phyloP scores from a whole-genome alignment of 2,797 vertebrate genomes.

The Syngnathus acus region DNA sequence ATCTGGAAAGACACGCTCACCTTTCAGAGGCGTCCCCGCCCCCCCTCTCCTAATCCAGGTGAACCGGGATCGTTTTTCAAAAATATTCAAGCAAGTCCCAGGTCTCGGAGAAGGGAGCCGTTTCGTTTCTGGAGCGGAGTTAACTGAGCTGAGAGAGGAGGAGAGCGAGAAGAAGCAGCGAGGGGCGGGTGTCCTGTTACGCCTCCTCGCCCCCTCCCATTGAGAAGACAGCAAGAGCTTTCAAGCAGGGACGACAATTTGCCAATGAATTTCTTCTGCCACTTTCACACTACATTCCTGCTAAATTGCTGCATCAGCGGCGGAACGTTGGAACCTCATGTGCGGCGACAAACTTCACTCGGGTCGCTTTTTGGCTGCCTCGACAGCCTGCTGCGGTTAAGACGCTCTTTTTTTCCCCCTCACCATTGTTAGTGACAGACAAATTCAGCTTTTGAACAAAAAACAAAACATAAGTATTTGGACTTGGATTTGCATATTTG shows the following conservation, averaged over 20 bases:
- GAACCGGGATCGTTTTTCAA: neutral
- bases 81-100: slow-evolving; percentile 15
- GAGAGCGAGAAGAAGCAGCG: slow-evolving; percentile 55
- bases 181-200: slow-evolving; percentile 74
- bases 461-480: neutral
- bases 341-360: neutral
- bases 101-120: slow-evolving; percentile 50
- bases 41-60: neutral
- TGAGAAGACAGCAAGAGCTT: slow-evolving; percentile 51
- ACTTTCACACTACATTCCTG: neutral
- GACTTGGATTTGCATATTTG: neutral
- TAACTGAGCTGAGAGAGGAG: slow-evolving; percentile 48
- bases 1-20: neutral
- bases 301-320: neutral
- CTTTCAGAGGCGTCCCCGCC: neutral
- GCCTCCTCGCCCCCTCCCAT: slow-evolving; percentile 29
- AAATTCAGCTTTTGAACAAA: neutral
- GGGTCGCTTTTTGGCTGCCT: neutral
- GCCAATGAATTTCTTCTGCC: neutral
- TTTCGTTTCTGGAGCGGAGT: slow-evolving; percentile 56
- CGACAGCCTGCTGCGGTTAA: neutral
- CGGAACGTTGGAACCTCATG: neutral
- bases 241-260: neutral
- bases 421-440: neutral
- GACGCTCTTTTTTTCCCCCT: neutral